phyloP scores from a whole-genome alignment of 1,140 invertebrate genomes.

The Drusus annulatus region DNA sequence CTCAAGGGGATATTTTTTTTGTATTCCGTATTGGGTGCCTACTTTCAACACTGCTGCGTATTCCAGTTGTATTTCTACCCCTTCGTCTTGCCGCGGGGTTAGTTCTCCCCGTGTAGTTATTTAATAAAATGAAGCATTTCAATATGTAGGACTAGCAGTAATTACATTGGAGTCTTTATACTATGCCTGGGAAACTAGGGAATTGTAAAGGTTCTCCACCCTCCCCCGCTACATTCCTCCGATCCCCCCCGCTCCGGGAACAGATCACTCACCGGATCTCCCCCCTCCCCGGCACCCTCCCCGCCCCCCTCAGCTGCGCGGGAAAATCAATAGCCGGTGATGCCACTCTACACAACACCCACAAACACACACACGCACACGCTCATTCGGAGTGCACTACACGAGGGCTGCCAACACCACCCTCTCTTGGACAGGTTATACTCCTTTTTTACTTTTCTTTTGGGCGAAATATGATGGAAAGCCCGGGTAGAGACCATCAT shows the following conservation, averaged over 20 bases:
- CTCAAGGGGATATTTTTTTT: no score
- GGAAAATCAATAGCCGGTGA: conserved; percentile 48
- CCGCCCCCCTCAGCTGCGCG: conserved; percentile 28
- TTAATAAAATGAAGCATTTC: background rate
- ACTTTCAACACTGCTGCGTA: no score
- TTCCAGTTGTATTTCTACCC: no score
- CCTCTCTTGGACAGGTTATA: no score
- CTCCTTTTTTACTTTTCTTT: no score
- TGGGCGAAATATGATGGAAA: no score
- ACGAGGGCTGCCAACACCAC: background rate
- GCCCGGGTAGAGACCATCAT: no score
- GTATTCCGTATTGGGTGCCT: no score
- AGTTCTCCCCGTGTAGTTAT: background rate
- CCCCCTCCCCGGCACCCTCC: background rate
- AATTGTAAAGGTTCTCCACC: conserved; percentile 17
- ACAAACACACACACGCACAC: conserved; percentile 19
- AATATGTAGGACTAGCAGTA: no score
- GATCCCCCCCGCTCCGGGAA: background rate
- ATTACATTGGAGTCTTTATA: no score
- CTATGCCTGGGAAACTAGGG: background rate
- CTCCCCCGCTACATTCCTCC: background rate
- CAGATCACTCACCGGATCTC: conserved; percentile 24
- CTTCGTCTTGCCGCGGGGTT: no score
- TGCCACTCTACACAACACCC: conserved; percentile 39
- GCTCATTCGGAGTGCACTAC: conserved; percentile 7